phyloP scores from a whole-genome alignment of 2,797 vertebrate species.

The Liasis olivaceus region DNA sequence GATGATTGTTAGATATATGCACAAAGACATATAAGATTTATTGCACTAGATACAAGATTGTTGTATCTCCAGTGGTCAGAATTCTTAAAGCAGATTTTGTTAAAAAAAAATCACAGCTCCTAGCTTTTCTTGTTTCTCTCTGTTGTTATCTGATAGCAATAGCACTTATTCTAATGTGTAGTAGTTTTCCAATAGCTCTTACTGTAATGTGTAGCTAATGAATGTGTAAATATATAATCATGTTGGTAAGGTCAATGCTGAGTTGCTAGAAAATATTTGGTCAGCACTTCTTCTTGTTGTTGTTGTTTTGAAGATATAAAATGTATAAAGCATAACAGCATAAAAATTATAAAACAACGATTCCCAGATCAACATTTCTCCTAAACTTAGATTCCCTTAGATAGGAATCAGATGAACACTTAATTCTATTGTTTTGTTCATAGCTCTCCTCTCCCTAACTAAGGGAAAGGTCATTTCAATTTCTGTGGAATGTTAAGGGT shows the following conservation, averaged over 20 bases:
- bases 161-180: not conserved
- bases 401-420: not conserved
- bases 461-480: not conserved
- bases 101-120: not conserved
- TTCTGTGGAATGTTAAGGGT: not conserved
- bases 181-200: not conserved
- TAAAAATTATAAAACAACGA: not conserved
- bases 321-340: not conserved
- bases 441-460: not conserved
- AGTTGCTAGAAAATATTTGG: not conserved
- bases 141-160: not conserved
- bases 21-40: slow-evolving; percentile 4
- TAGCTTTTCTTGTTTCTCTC: not conserved
- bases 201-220: not conserved
- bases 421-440: not conserved
- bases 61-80: not conserved
- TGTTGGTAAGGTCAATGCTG: not conserved
- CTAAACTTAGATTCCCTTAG: no score
- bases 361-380: not conserved
- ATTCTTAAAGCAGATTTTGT: not conserved
- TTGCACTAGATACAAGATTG: slow-evolving; percentile 22
- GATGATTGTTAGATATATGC: slow-evolving; percentile 26
- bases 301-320: no score
- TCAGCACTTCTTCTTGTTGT: not conserved
- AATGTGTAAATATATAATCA: not conserved